Percentiles rank a stretch among this genome's conserved stretches.
Conservation (phyloP, 2,797 vertebrate species). For the Centroberyx gerrardi region DNA sequence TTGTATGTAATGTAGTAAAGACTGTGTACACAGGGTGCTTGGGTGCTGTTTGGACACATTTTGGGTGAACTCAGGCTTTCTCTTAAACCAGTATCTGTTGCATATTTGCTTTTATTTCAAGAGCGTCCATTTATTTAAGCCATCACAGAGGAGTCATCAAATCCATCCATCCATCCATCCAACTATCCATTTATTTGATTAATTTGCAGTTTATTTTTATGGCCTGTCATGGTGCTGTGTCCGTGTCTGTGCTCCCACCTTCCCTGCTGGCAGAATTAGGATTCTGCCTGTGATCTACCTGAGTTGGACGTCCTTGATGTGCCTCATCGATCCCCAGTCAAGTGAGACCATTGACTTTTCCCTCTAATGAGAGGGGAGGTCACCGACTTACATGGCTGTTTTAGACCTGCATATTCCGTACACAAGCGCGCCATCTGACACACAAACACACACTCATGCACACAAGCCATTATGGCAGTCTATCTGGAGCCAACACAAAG, state of each 20-base stretch:
- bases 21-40: no score
- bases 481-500: conserved; percentile 15
- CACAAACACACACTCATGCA: not conserved
- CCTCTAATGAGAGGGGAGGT: conserved; percentile 56
- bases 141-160: conserved; percentile 29
- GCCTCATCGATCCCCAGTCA: conserved; percentile 67
- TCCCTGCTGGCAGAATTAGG: conserved; percentile 39
- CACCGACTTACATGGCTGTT: conserved; percentile 36
- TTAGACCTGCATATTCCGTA: conserved; percentile 25
- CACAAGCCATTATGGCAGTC: not conserved
- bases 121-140: conserved; percentile 9
- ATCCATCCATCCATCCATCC: conserved; percentile 15
- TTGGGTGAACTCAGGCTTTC: not conserved
- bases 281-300: conserved; percentile 61
- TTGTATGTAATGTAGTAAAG: no score
- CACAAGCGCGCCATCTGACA: not conserved
- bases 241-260: conserved; percentile 18
- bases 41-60: not conserved
- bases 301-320: conserved; percentile 65
- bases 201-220: conserved; percentile 26
- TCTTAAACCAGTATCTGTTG: not conserved
- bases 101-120: not conserved
- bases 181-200: conserved; percentile 38
- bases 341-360: conserved; percentile 69
- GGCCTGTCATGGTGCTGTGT: conserved; percentile 29